Conservation (phyloP, 1,140 invertebrate genomes). For the Saccostrea glomerata region DNA sequence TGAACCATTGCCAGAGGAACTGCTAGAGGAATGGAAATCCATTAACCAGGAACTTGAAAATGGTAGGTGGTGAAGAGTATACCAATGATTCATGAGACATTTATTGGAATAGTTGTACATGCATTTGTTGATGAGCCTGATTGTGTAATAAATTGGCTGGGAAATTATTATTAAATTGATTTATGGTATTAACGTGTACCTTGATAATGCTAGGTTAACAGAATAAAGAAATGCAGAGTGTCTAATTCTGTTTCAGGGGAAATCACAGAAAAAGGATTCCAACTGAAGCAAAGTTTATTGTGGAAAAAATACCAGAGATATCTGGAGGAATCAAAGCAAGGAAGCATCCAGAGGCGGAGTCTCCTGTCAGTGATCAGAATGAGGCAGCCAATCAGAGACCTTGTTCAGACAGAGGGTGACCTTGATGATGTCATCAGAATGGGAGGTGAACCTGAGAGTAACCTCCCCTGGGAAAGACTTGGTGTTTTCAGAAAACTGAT, state of each 20-base stretch:
- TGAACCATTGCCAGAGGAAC: conserved; percentile 24
- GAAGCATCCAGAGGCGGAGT: conserved; percentile 30
- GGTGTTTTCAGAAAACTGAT: conserved; percentile 60
- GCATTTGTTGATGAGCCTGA: too few species aligned
- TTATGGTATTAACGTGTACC: too few species aligned
- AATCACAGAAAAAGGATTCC: conserved; percentile 68
- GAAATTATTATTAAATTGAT: too few species aligned
- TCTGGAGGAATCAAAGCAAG: background rate
- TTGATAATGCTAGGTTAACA: too few species aligned
- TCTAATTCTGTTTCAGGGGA: too few species aligned
- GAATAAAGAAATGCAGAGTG: too few species aligned
- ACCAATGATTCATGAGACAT: background rate
- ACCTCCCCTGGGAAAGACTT: conserved; percentile 70
- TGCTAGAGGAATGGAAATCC: conserved; percentile 40
- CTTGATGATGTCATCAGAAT: conserved; percentile 10
- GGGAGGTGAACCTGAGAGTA: conserved; percentile 29
- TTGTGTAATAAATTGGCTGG: too few species aligned
- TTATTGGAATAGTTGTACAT: too few species aligned
- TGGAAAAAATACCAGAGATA: conserved; percentile 60
- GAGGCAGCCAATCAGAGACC: background rate
- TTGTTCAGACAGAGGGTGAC: conserved; percentile 2
- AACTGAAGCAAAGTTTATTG: conserved; percentile 53
- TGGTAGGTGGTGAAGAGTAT: conserved; percentile 30
- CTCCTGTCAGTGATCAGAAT: background rate
- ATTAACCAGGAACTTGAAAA: conserved; percentile 43